A percentile compares a stretch with the other conserved stretches of the same genome.
Evolutionary conservation across 2,113 vertebrate species (phyloP).

Genomic region (Cyprinodon variegatus): DNA sequence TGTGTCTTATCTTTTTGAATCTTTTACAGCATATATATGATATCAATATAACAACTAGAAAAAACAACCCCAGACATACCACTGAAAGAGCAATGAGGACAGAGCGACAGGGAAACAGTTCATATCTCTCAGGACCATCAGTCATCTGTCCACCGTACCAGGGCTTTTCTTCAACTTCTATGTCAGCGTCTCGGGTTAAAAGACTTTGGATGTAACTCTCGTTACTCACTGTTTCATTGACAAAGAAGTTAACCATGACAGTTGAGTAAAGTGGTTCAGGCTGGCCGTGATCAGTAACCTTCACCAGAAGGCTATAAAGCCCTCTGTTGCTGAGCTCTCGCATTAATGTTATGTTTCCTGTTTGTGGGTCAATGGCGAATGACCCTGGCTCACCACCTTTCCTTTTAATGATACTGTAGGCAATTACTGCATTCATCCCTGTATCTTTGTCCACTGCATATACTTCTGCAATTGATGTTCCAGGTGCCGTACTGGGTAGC

Average conservation of each 20-base stretch:
- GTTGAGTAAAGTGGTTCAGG: conserved; percentile 94
- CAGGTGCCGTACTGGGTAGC: conserved; percentile 92
- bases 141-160: conserved; percentile 86
- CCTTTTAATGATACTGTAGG: conserved; percentile 95
- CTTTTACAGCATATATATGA: conserved; percentile 90
- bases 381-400: conserved; percentile 92
- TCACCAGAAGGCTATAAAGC: conserved; percentile 93
- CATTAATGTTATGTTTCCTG: conserved; percentile 97
- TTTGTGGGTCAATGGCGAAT: conserved; percentile 93
- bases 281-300: conserved; percentile 96
- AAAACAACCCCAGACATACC: conserved; percentile 88
- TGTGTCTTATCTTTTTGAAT: conserved; percentile 83
- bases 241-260: conserved; percentile 95
- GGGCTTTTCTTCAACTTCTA: conserved; percentile 88
- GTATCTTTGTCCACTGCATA: conserved; percentile 98
- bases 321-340: conserved; percentile 91
- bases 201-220: conserved; percentile 96
- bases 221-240: conserved; percentile 97
- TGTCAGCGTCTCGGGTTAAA: conserved; percentile 88
- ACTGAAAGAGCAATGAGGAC: conserved; percentile 88
- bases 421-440: conserved; percentile 98
- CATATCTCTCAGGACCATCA: conserved; percentile 83
- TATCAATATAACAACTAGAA: conserved; percentile 86
- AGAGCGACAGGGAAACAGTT: conserved; percentile 84
- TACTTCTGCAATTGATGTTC: conserved; percentile 96